A percentile compares a stretch with the other conserved stretches of the same genome.
These are phyloP conservation scores for Celastrina argiolus DNA, from an alignment of 2,888 invertebrate genomes.

Conservation along the genomic window DNA sequence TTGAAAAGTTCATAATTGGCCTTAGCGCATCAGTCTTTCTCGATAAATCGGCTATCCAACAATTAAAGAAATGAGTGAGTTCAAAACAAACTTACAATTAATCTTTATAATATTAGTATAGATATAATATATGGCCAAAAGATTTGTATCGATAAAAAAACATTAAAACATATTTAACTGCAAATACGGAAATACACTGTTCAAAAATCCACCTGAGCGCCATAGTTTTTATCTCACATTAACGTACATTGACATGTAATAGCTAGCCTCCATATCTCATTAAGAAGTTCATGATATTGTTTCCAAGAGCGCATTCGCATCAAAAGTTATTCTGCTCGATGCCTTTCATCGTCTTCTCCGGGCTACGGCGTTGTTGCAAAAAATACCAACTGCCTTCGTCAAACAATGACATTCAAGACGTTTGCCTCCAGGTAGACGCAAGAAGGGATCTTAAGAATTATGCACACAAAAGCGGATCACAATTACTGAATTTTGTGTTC, in stretches of 20 bases:
- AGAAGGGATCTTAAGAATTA: conserved; percentile 70
- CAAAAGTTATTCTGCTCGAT: conserved; percentile 15
- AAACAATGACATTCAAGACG: conserved; percentile 50
- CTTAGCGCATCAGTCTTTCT: no score
- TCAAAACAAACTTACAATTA: no score
- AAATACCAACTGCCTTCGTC: conserved; percentile 44
- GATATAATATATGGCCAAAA: no score
- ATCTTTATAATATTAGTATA: no score
- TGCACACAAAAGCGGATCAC: conserved; percentile 36
- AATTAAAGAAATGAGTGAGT: no score
- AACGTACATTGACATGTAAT: neutral
- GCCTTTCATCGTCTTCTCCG: conserved; percentile 4
- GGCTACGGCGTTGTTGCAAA: conserved; percentile 34
- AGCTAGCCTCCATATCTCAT: neutral
- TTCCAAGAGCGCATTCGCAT: conserved; percentile 11
- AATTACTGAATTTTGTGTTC: conserved; percentile 30
- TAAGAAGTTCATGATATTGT: conserved; percentile 9
- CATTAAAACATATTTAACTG: no score
- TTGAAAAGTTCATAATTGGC: no score
- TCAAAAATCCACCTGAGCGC: neutral
- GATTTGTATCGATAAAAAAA: no score
- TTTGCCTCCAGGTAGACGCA: conserved; percentile 60
- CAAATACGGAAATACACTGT: no score
- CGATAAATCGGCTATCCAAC: no score
- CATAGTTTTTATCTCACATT: neutral